Conservation (phyloP, 2,113 vertebrate species). For the Protomyctophum bolini region DNA sequence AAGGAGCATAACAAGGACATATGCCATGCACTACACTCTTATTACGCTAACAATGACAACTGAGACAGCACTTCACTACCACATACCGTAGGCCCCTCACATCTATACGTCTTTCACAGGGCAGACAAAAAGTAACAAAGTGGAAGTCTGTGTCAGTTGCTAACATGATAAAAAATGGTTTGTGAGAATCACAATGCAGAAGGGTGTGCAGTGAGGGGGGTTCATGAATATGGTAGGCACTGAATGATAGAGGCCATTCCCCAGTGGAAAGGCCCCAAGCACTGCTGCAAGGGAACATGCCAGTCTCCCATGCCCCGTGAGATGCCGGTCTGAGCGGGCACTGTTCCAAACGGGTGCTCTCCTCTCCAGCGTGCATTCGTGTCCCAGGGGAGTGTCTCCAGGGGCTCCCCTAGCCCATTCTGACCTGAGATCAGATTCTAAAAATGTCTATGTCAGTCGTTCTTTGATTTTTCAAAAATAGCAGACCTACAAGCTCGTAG, state of each 20-base stretch:
- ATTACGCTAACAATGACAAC: slow-evolving; percentile 70
- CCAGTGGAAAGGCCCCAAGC: slow-evolving; percentile 64
- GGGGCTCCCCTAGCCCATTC: slow-evolving; percentile 56
- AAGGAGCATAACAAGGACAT: slow-evolving; percentile 73
- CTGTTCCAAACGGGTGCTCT: slow-evolving; percentile 71
- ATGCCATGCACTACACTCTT: slow-evolving; percentile 73
- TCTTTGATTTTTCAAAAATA: too few relatives aligned
- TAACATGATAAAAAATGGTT: slow-evolving; percentile 44
- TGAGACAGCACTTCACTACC: slow-evolving; percentile 64
- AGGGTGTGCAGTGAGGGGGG: slow-evolving; percentile 34
- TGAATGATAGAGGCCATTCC: slow-evolving; percentile 71
- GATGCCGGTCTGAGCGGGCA: slow-evolving; percentile 76
- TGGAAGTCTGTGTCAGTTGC: slow-evolving; percentile 27
- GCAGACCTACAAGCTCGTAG: too few relatives aligned
- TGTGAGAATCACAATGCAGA: slow-evolving; percentile 51
- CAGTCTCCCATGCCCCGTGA: slow-evolving; percentile 69
- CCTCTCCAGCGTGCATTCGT: slow-evolving; percentile 63
- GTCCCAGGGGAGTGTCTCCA: slow-evolving; percentile 59
- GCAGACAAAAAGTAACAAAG: slow-evolving; percentile 37
- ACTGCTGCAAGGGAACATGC: slow-evolving; percentile 61
- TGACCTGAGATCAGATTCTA: too few relatives aligned
- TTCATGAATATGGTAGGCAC: slow-evolving; percentile 64
- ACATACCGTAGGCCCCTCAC: slow-evolving; percentile 3
- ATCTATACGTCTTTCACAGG: slow-evolving; percentile 42
- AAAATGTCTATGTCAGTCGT: too few relatives aligned